Percentiles rank a stretch among this genome's conserved stretches.
phyloP scores from a whole-genome alignment of 92 coral and sea anemone species.

The Actinostola sp. region DNA sequence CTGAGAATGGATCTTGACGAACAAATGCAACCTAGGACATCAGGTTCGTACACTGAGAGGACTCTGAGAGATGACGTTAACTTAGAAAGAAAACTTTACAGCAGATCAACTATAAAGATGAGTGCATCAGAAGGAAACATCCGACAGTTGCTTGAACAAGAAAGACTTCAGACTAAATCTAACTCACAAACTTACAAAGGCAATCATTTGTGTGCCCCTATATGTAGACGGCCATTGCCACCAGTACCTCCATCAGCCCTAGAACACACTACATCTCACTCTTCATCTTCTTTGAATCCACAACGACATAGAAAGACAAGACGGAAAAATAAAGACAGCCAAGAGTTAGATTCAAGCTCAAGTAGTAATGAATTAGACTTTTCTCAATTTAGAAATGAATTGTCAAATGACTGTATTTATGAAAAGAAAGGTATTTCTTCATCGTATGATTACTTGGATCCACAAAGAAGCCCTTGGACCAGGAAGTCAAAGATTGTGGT shows the following conservation, averaged over 20 bases:
- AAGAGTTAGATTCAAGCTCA: slow-evolving; percentile 80
- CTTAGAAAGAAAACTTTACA: slow-evolving; percentile 15
- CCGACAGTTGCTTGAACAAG: slow-evolving; percentile 26
- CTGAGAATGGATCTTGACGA: slow-evolving; percentile 26
- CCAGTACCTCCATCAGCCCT: slow-evolving; percentile 61
- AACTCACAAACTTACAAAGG: not conserved
- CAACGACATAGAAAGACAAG: slow-evolving; percentile 38
- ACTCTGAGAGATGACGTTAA: not conserved
- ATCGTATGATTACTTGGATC: slow-evolving; percentile 4
- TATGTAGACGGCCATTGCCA: slow-evolving; percentile 67
- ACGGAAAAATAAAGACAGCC: slow-evolving; percentile 13
- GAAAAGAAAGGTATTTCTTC: not conserved
- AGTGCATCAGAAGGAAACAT: slow-evolving; percentile 68
- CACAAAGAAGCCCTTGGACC: not conserved
- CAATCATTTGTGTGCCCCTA: slow-evolving; percentile 21
- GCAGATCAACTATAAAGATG: slow-evolving; percentile 37
- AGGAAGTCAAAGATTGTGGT: slow-evolving; percentile 16
- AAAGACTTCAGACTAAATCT: slow-evolving; percentile 32
- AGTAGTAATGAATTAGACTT: slow-evolving; percentile 78
- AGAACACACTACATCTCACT: slow-evolving; percentile 10
- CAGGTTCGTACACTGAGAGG: not conserved
- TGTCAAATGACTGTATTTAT: not conserved
- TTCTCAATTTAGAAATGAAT: slow-evolving; percentile 14
- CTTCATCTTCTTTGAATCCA: not conserved
- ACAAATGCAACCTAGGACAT: not conserved